phyloP scores from a whole-genome alignment of 35 echinoderm and acorn worm species.

The Diadema setosum region DNA sequence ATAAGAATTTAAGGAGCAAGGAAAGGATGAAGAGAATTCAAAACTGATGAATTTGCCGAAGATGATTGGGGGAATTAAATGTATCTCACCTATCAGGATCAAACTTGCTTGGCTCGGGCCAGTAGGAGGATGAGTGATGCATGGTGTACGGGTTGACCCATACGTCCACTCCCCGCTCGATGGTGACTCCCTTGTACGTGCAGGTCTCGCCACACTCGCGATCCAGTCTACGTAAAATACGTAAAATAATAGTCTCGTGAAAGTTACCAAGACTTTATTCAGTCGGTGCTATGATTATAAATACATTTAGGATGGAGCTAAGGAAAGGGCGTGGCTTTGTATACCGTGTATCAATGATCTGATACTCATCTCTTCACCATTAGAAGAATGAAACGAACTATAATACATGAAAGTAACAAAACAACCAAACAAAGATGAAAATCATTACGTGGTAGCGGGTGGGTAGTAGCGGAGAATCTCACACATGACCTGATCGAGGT shows the following conservation, averaged over 20 bases:
- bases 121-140: not conserved
- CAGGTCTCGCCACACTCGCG: not conserved
- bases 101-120: not conserved
- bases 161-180: not conserved
- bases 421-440: not conserved
- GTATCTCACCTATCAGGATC: not conserved
- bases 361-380: no score
- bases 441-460: slow-evolving; percentile 19
- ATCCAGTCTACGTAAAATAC: not conserved
- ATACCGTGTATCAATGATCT: no score
- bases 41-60: not conserved
- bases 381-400: no score
- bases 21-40: no score
- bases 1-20: no score
- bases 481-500: slow-evolving; percentile 51
- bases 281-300: no score
- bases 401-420: no score
- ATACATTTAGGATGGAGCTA: no score
- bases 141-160: not conserved
- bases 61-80: not conserved
- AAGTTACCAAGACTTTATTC: no score
- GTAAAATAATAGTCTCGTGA: no score
- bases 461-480: slow-evolving; percentile 58
- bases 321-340: no score
- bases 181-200: not conserved